phyloP scores from a whole-genome alignment of 2,888 invertebrate genomes.

The Drosophila ochracea region DNA sequence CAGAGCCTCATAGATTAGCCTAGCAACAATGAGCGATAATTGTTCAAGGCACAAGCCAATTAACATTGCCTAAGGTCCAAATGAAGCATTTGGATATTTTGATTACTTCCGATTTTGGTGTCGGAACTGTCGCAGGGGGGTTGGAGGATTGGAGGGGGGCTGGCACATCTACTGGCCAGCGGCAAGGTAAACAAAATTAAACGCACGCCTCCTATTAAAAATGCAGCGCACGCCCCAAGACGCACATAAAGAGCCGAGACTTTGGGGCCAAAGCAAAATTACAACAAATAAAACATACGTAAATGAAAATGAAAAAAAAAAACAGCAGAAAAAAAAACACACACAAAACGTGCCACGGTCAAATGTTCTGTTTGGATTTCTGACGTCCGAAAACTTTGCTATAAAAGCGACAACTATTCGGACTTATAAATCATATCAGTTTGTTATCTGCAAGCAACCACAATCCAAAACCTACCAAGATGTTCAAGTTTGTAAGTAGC shows the following conservation, averaged over 20 bases:
- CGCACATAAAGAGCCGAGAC: conserved; percentile 62
- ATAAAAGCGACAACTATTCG: conserved; percentile 63
- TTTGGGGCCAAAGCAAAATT: conserved; percentile 60
- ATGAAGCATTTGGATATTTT: conserved; percentile 36
- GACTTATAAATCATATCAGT: conserved; percentile 67
- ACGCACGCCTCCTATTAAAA: conserved; percentile 44
- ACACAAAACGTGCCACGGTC: conserved; percentile 63
- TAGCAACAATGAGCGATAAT: conserved; percentile 32
- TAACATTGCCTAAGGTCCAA: conserved; percentile 54
- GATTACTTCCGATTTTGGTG: conserved; percentile 72
- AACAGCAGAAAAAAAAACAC: neutral
- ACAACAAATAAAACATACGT: conserved; percentile 34
- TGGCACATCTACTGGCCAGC: neutral
- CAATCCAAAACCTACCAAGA: conserved; percentile 63
- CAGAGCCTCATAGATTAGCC: neutral
- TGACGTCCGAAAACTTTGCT: conserved; percentile 48
- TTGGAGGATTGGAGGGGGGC: neutral
- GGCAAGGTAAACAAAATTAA: conserved; percentile 43
- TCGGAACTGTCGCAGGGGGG: neutral
- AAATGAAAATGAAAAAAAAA: conserved; percentile 5
- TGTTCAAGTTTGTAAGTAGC: conserved; percentile 83
- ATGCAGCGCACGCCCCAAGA: conserved; percentile 66
- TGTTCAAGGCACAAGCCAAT: conserved; percentile 45
- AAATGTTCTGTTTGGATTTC: conserved; percentile 30
- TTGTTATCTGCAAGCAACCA: conserved; percentile 64